Conservation (phyloP, 2,888 invertebrate genomes). For the Anthoptus insignis region DNA sequence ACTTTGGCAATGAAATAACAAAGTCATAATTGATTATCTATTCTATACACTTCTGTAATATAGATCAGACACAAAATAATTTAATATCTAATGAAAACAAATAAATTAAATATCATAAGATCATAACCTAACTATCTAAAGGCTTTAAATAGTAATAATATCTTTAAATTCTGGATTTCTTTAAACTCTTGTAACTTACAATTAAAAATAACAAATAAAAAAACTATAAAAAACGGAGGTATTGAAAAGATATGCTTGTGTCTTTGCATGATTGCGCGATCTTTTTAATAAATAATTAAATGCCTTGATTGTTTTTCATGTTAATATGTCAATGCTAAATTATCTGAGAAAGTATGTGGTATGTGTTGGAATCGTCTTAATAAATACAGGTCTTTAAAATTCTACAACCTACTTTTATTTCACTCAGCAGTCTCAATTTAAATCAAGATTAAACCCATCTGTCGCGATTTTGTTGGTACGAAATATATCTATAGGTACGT, state of each 20-base stretch:
- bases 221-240: constrained; percentile 61
- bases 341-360: background rate
- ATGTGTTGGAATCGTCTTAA: background rate
- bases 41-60: constrained; percentile 24
- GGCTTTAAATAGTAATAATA: constrained; percentile 75
- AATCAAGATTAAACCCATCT: background rate
- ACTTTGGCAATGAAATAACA: constrained; percentile 60
- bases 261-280: constrained; percentile 25
- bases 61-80: constrained; percentile 43
- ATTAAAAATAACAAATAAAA: constrained; percentile 77
- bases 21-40: constrained; percentile 42
- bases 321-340: background rate
- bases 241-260: constrained; percentile 53
- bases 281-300: background rate
- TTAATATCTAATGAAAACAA: constrained; percentile 51
- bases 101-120: constrained; percentile 73
- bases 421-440: background rate
- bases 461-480: background rate
- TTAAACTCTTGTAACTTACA: constrained; percentile 78
- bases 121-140: constrained; percentile 59
- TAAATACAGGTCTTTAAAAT: background rate
- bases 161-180: constrained; percentile 76
- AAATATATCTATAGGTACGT: background rate
- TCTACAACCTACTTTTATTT: too few species aligned
- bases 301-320: background rate